phyloP scores from a whole-genome alignment of 2,888 invertebrate species.

The Oegoconia quadripuncta region DNA sequence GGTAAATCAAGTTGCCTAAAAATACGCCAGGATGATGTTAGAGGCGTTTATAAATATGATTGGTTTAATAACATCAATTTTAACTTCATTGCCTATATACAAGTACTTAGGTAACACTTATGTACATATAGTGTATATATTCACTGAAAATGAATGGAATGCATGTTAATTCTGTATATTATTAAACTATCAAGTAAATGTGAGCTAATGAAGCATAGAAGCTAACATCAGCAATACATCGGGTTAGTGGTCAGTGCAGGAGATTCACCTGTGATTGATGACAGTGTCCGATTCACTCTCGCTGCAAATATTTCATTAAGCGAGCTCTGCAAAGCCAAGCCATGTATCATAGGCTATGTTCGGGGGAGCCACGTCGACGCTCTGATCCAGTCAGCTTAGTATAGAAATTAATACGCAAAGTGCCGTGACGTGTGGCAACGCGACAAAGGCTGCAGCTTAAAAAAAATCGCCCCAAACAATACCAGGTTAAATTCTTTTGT shows the following conservation, averaged over 20 bases:
- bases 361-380: conserved; percentile 58
- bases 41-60: too few relatives aligned
- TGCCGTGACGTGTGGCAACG: conserved; percentile 41
- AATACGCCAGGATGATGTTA: too few relatives aligned
- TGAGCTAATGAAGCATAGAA: neutral
- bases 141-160: too few relatives aligned
- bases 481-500: conserved; percentile 6
- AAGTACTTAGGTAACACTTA: too few relatives aligned
- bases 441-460: conserved; percentile 28
- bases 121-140: too few relatives aligned
- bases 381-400: conserved; percentile 68
- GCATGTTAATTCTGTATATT: too few relatives aligned
- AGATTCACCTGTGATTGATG: conserved; percentile 68
- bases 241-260: conserved; percentile 40
- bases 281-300: conserved; percentile 60
- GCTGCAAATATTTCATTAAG: conserved; percentile 73
- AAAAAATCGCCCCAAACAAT: conserved; percentile 7
- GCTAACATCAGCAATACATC: conserved; percentile 23
- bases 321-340: conserved; percentile 57
- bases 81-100: too few relatives aligned
- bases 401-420: conserved; percentile 65
- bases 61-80: too few relatives aligned
- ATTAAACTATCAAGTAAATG: too few relatives aligned
- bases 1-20: too few relatives aligned
- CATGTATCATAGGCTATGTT: conserved; percentile 69